Evolutionary conservation across 1,140 invertebrate species (phyloP), one percentile per base, ranked within the genome.

Genomic region (Tribolium castaneum): DNA sequence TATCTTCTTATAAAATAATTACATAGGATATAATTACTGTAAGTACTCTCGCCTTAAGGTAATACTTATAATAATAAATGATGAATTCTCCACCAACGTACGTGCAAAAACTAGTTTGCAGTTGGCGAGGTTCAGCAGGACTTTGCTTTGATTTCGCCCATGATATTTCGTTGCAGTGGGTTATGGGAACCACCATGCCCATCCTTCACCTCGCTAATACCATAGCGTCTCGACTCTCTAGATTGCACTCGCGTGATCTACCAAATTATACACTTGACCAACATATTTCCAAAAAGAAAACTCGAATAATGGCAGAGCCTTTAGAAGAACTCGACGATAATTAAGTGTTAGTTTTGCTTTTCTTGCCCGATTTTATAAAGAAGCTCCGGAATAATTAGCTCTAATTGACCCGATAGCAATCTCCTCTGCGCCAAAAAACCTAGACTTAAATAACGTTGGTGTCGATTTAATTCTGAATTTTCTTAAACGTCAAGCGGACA

Each of bases 1-100:
- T 73, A 73, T 73, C 45, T 22, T 73, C 71, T 73, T 73, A 73
- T 73, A 73, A 73, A 73, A 73, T 73, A 73, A 73, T 73, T 73
- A 73, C 52, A 54, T 73, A 52, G 49, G 71, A 73, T 73, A 73
- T 73, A 73, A 73, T 73, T 73, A 73, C 71, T 73, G 49, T 54
- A 73, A 73, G 71, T 73, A 73, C 49, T 54, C 71, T 73, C 49
- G 71, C 71, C 71, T 73, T 35, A 73, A 73, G 71, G 49, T 73
- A 73, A 73, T 73, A 73, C 71, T 73, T 73, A 72, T 19, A 72
- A 52, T 72, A 73, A 73, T 73, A 73, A 73, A 73, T 73, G 70
- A 72, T 72, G 71, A 50, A 73, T 66, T 66, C 59, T 66, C 9
- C 25, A 59, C 16, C 54, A 25, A 59, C 16, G n/a, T 59, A 12